A percentile compares a stretch with the other conserved stretches of the same genome.
Evolutionary conservation across 2,113 vertebrate genomes (phyloP).

Genomic region (Corapipo altera): DNA sequence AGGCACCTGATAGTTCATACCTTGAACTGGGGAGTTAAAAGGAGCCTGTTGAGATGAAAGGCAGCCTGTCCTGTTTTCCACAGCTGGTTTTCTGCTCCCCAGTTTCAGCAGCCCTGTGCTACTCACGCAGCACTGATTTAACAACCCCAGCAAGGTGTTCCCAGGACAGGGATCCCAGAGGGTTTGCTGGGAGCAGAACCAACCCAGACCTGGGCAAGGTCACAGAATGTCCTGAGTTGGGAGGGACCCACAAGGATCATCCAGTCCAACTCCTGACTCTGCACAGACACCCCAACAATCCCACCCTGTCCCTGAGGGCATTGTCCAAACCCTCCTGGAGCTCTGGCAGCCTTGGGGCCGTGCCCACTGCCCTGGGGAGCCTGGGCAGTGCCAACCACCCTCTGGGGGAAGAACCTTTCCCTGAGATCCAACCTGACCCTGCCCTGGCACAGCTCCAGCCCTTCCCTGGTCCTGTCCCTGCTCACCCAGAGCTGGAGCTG

Average conservation of each 20-base stretch:
- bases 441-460: background rate
- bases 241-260: too few species aligned
- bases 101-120: background rate
- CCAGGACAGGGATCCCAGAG: rapidly evolving
- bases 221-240: background rate
- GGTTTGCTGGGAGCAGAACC: background rate
- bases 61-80: background rate
- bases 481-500: background rate
- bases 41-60: background rate
- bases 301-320: background rate
- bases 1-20: conserved; percentile 8
- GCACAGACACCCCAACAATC: background rate
- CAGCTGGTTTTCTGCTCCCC: background rate
- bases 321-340: background rate
- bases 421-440: too few species aligned
- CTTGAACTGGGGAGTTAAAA: background rate
- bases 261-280: rapidly evolving
- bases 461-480: background rate
- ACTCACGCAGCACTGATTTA: background rate
- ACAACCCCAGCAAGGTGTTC: background rate
- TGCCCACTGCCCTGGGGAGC: background rate
- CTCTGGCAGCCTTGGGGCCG: background rate
- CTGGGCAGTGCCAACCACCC: background rate
- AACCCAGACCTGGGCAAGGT: background rate
- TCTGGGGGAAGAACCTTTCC: background rate